These are phyloP conservation scores for Phycodurus eques DNA, from an alignment of 2,113 vertebrate species.

Conservation along the genomic window DNA sequence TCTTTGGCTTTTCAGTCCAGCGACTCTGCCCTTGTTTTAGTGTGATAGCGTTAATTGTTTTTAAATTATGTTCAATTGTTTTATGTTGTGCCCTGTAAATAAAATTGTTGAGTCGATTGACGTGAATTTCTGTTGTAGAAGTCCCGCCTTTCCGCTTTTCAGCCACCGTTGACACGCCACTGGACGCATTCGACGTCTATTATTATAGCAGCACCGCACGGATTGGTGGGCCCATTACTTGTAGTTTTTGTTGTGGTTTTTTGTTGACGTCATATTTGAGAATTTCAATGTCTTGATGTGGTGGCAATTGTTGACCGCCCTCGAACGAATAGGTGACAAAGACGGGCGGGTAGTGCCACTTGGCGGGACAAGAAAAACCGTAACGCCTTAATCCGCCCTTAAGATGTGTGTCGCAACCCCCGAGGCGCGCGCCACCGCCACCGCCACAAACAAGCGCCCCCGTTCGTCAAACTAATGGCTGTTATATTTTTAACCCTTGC, in stretches of 20 bases:
- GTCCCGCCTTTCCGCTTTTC: too few species aligned
- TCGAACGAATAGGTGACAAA: neutral
- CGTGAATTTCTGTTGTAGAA: too few species aligned
- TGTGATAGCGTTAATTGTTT: too few species aligned
- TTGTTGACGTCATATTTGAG: neutral
- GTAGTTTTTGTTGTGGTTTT: conserved; percentile 2
- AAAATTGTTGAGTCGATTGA: too few species aligned
- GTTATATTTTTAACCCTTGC: conserved; percentile 79
- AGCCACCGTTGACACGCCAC: neutral
- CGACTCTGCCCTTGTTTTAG: too few species aligned
- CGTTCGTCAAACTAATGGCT: conserved; percentile 78
- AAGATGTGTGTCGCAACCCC: conserved; percentile 58
- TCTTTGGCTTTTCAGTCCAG: too few species aligned
- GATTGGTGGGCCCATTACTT: neutral
- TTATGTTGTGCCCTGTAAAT: too few species aligned
- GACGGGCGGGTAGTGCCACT: conserved; percentile 19
- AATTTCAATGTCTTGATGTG: conserved; percentile 18
- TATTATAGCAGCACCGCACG: neutral
- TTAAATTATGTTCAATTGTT: too few species aligned
- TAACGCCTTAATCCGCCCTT: conserved; percentile 72
- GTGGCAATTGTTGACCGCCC: neutral
- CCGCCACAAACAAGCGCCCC: conserved; percentile 61
- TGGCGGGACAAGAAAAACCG: conserved; percentile 64
- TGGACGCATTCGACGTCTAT: neutral
- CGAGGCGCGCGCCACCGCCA: conserved; percentile 53